Conservation (phyloP, 2,113 vertebrate genomes). For the Odocoileus hemionus region DNA sequence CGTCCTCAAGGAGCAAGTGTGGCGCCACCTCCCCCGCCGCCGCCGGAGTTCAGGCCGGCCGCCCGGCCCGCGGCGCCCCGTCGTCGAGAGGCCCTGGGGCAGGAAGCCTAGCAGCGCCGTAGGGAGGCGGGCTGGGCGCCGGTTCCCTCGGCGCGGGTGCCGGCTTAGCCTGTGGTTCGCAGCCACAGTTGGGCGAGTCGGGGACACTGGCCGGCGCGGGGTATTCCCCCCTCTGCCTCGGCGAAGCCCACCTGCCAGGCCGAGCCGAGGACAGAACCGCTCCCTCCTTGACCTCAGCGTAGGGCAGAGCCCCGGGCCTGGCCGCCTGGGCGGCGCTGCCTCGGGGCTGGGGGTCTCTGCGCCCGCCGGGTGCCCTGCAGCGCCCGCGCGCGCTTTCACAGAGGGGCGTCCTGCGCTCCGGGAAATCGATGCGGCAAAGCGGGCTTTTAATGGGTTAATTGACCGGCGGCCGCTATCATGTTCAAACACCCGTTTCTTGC, state of each 20-base stretch:
- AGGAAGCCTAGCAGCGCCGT: background rate
- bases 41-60: rapidly evolving
- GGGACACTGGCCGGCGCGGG: rapidly evolving
- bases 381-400: constrained; percentile 27
- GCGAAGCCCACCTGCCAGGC: background rate
- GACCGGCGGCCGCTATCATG: constrained; percentile 79
- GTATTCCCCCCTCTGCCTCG: rapidly evolving
- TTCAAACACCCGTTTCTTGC: constrained; percentile 83
- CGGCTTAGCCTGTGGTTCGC: background rate
- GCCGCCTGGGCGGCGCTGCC: background rate
- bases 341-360: background rate
- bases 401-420: constrained; percentile 51
- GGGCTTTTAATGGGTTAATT: constrained; percentile 83
- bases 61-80: rapidly evolving
- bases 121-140: rapidly evolving
- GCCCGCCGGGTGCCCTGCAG: background rate
- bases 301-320: background rate
- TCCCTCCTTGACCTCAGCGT: background rate
- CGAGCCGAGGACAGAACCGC: background rate
- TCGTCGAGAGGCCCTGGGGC: rapidly evolving
- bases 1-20: background rate
- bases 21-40: rapidly evolving
- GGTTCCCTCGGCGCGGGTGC: no score
- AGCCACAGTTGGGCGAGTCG: background rate
- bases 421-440: constrained; percentile 78